These are phyloP conservation scores for Hylaea fasciaria DNA, from an alignment of 2,888 invertebrate species.

Conservation along the genomic window DNA sequence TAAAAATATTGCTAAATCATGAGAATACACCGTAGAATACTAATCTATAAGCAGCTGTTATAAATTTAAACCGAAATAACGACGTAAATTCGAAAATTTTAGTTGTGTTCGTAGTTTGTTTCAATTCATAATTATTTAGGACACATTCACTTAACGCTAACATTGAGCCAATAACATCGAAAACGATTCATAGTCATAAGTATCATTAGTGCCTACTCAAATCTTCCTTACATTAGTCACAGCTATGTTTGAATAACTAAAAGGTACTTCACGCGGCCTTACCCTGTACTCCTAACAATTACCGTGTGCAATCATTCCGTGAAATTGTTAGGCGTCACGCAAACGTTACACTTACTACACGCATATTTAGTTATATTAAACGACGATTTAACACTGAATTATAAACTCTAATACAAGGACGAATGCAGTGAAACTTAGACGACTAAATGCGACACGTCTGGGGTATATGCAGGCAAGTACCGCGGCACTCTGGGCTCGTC, in stretches of 20 bases:
- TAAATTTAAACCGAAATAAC: conserved; percentile 24
- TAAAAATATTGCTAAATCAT: conserved; percentile 33
- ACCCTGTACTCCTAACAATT: conserved; percentile 46
- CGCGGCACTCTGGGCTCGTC: conserved; percentile 88
- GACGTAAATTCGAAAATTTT: conserved; percentile 22
- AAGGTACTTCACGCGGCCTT: conserved; percentile 39
- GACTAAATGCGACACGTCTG: conserved; percentile 92
- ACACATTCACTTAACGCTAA: conserved; percentile 26
- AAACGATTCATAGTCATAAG: conserved; percentile 28
- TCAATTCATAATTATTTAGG: conserved; percentile 19
- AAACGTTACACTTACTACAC: conserved; percentile 27
- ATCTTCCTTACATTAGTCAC: conserved; percentile 47
- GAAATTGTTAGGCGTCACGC: conserved; percentile 33
- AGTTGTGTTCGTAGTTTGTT: no score
- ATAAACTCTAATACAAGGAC: conserved; percentile 27
- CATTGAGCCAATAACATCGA: conserved; percentile 40
- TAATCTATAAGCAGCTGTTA: conserved; percentile 6
- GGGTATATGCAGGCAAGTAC: conserved; percentile 90
- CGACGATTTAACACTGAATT: conserved; percentile 24
- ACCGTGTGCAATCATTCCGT: conserved; percentile 20
- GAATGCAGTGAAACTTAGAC: conserved; percentile 75
- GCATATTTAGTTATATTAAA: conserved; percentile 14
- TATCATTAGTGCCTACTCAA: conserved; percentile 39
- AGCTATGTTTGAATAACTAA: conserved; percentile 46
- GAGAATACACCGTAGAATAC: conserved; percentile 28